A percentile compares a stretch with the other conserved stretches of the same genome.
phyloP scores from a whole-genome alignment of 2,797 vertebrate genomes.

The Paguma larvata region DNA sequence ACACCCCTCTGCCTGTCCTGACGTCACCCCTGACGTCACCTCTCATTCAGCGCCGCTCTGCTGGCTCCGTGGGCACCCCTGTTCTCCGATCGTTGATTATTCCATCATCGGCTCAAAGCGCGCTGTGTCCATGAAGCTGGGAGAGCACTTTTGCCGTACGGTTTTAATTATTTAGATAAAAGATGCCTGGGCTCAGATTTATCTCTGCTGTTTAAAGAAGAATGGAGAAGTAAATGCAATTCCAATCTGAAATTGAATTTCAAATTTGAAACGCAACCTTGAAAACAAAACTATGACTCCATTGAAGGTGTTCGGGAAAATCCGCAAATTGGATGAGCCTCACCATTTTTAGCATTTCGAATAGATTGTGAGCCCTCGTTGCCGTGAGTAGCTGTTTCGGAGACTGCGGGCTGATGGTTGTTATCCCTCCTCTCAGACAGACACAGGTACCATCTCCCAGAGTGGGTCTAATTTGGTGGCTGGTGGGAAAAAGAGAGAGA shows the following conservation, averaged over 20 bases:
- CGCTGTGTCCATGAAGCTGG: background rate
- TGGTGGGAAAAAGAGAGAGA: background rate
- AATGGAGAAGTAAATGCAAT: background rate
- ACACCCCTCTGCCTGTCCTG: too few species aligned
- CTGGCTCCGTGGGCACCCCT: background rate
- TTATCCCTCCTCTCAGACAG: background rate
- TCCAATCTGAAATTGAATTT: background rate
- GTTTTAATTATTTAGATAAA: slow-evolving; percentile 43
- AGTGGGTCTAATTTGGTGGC: too few species aligned
- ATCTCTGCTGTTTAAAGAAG: background rate
- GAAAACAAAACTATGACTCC: background rate
- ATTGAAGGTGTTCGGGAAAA: background rate
- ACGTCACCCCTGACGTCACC: background rate
- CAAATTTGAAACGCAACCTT: background rate
- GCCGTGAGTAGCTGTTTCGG: background rate
- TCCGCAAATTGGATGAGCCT: background rate
- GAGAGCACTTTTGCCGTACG: background rate
- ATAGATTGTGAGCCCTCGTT: background rate
- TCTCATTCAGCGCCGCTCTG: too few species aligned
- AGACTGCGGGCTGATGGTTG: background rate
- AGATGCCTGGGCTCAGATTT: background rate
- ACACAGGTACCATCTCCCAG: background rate
- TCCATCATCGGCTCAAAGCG: background rate
- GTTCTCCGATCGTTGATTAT: background rate
- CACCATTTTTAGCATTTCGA: background rate